Evolutionary conservation across 2,113 vertebrate species (phyloP).

Genomic region (Vombatus ursinus): DNA sequence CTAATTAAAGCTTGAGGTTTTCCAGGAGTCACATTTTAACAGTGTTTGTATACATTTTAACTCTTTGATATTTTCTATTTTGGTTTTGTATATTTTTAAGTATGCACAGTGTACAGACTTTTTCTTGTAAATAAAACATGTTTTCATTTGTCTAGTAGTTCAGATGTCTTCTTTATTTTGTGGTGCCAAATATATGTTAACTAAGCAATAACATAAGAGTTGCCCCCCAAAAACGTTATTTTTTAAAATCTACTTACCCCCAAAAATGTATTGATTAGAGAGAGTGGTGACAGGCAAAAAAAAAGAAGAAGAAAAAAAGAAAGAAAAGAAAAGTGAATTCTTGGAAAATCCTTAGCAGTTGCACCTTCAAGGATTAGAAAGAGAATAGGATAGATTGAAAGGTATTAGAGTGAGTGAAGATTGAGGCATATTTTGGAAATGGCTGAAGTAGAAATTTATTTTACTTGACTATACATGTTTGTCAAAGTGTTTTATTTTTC

Average conservation of each 20-base stretch:
- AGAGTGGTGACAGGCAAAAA: background rate
- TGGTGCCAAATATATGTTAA: background rate
- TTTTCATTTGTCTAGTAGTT: conserved; percentile 83
- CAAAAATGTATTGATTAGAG: background rate
- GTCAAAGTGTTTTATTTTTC: background rate
- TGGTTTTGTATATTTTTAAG: conserved; percentile 92
- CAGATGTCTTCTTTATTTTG: conserved; percentile 63
- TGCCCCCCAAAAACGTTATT: background rate
- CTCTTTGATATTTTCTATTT: conserved; percentile 90
- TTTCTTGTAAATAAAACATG: conserved; percentile 89
- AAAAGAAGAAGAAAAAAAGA: background rate
- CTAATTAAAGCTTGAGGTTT: conserved; percentile 83
- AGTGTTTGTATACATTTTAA: conserved; percentile 90
- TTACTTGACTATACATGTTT: background rate
- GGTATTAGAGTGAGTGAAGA: background rate
- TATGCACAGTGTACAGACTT: conserved; percentile 88
- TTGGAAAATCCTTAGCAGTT: background rate
- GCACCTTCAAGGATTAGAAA: background rate
- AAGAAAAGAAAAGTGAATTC: background rate
- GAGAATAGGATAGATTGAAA: background rate
- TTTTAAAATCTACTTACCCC: background rate
- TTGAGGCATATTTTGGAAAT: background rate
- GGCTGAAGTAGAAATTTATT: background rate
- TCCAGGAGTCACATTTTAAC: conserved; percentile 86
- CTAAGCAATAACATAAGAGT: background rate